phyloP scores from a whole-genome alignment of 2,888 invertebrate genomes.

The Cyclophora albipunctata region DNA sequence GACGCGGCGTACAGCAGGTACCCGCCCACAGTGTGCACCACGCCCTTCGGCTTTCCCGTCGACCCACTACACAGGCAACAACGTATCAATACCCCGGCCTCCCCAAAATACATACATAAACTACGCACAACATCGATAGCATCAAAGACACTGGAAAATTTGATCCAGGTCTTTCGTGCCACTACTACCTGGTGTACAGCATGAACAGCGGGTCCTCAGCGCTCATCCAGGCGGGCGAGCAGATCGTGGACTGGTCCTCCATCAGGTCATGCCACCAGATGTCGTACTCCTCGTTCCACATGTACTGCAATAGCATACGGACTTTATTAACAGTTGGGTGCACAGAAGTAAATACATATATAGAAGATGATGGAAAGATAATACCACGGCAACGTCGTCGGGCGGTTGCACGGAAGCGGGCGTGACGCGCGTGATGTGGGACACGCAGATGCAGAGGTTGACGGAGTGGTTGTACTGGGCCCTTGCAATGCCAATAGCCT shows the following conservation, averaged over 20 bases:
- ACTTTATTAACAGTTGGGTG: no score
- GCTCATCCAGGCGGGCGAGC: conserved; percentile 95
- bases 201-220: conserved; percentile 98
- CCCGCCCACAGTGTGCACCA: conserved; percentile 95
- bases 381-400: conserved; percentile 21
- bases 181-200: conserved; percentile 89
- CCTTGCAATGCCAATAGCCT: conserved; percentile 83
- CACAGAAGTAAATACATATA: neutral
- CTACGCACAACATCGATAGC: conserved; percentile 9
- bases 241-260: conserved; percentile 85
- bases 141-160: neutral
- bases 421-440: conserved; percentile 85
- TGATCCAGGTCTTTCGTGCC: neutral
- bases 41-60: conserved; percentile 98
- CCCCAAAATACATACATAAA: neutral
- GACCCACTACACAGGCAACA: conserved; percentile 78
- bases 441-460: conserved; percentile 89
- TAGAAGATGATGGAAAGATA: neutral
- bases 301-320: conserved; percentile 44
- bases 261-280: conserved; percentile 95
- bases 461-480: conserved; percentile 83
- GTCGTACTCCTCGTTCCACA: conserved; percentile 86
- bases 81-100: neutral
- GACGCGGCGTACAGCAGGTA: conserved; percentile 95
- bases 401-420: conserved; percentile 46